Percentiles rank a stretch among this genome's conserved stretches.
Evolutionary conservation across 2,888 invertebrate species (phyloP).

Genomic region (Parnassius glacialis): DNA sequence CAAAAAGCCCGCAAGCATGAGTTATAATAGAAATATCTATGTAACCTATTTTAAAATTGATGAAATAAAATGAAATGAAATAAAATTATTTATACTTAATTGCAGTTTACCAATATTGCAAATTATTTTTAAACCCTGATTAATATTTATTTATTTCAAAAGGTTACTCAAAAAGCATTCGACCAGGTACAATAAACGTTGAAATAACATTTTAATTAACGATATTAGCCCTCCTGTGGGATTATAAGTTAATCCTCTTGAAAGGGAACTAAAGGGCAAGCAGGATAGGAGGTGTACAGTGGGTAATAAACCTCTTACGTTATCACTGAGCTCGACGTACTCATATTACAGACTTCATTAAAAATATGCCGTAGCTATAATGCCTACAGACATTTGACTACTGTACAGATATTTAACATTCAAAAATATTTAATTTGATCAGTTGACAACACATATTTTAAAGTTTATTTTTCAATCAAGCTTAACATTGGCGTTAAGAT

Average conservation of each 20-base stretch:
- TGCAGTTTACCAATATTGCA: neutral
- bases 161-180: constrained; percentile 34
- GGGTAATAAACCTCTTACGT: constrained; percentile 74
- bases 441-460: too few species aligned
- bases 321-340: constrained; percentile 43
- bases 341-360: constrained; percentile 26
- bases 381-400: too few species aligned
- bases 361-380: too few species aligned
- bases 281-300: constrained; percentile 39
- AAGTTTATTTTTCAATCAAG: too few species aligned
- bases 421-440: too few species aligned
- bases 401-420: too few species aligned
- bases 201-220: constrained; percentile 75
- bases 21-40: too few species aligned
- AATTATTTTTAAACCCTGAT: neutral
- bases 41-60: too few species aligned
- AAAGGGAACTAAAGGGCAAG: constrained; percentile 52
- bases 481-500: too few species aligned
- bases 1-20: too few species aligned
- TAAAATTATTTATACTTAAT: too few species aligned
- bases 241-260: constrained; percentile 78
- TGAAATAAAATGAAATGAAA: too few species aligned
- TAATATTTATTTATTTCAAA: neutral
- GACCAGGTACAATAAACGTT: constrained; percentile 66
- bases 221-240: constrained; percentile 72